phyloP scores from a whole-genome alignment of 2,113 vertebrate species.

The Bubalus kerabau region DNA sequence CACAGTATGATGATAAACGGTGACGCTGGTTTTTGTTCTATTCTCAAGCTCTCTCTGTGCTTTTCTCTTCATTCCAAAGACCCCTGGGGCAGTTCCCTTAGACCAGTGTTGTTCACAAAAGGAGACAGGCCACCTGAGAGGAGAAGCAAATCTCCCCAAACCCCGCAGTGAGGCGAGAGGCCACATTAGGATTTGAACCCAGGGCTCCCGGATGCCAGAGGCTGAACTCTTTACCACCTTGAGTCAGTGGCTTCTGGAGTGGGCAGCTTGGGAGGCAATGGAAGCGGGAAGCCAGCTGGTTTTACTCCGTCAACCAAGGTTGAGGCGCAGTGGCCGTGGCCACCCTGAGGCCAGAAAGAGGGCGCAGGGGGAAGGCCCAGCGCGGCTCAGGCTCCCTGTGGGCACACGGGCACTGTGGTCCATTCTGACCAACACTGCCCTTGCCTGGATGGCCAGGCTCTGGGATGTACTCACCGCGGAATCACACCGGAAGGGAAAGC shows the following conservation, averaged over 20 bases:
- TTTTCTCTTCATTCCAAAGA: not conserved
- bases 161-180: not conserved
- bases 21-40: accelerated
- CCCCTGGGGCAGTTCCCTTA: not conserved
- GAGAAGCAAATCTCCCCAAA: not conserved
- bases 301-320: too few relatives aligned
- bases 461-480: not conserved
- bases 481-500: not conserved
- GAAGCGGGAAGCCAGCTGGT: not conserved
- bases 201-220: not conserved
- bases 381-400: accelerated
- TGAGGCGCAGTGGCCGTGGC: not conserved
- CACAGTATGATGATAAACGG: accelerated
- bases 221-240: not conserved
- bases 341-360: not conserved
- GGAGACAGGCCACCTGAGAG: not conserved
- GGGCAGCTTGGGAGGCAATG: not conserved
- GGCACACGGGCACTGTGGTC: not conserved
- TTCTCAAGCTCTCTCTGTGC: not conserved
- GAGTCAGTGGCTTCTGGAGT: not conserved
- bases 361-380: accelerated
- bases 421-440: not conserved
- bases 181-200: not conserved
- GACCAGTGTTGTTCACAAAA: not conserved
- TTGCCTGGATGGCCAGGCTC: not conserved